These are phyloP conservation scores for Kobus ellipsiprymnus DNA, from an alignment of 2,113 vertebrate genomes.

Conservation along the genomic window DNA sequence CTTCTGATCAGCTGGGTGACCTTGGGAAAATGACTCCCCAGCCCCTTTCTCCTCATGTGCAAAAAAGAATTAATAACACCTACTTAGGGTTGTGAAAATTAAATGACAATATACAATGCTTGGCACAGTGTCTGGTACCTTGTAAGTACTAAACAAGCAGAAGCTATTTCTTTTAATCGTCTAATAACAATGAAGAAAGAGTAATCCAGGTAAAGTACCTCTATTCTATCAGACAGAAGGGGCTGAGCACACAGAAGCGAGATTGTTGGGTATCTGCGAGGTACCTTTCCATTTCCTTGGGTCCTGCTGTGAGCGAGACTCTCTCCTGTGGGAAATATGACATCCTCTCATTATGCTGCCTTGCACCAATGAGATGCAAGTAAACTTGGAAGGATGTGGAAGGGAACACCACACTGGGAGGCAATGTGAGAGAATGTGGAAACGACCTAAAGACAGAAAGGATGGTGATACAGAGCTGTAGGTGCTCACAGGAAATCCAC, in stretches of 20 bases:
- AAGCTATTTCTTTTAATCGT: conserved; percentile 4
- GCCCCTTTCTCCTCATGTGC: background rate
- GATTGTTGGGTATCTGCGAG: background rate
- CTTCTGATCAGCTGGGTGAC: background rate
- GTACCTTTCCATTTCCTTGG: background rate
- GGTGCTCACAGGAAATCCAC: background rate
- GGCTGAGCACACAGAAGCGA: background rate
- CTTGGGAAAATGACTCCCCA: background rate
- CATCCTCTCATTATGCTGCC: conserved; percentile 48
- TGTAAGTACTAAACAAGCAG: conserved; percentile 3
- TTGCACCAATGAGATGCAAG: conserved; percentile 13
- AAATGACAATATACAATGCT: background rate
- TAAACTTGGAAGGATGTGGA: background rate
- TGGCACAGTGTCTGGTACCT: background rate
- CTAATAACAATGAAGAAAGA: background rate
- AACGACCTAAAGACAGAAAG: conserved; percentile 45
- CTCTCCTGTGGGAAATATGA: background rate
- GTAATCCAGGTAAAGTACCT: background rate
- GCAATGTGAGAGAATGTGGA: background rate
- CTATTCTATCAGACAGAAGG: background rate
- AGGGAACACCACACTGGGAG: background rate
- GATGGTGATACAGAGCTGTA: background rate
- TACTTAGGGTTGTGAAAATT: background rate
- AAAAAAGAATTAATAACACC: background rate
- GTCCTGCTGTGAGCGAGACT: background rate